Evolutionary conservation across 2,888 invertebrate genomes (phyloP).

Genomic region (Mantis religiosa): DNA sequence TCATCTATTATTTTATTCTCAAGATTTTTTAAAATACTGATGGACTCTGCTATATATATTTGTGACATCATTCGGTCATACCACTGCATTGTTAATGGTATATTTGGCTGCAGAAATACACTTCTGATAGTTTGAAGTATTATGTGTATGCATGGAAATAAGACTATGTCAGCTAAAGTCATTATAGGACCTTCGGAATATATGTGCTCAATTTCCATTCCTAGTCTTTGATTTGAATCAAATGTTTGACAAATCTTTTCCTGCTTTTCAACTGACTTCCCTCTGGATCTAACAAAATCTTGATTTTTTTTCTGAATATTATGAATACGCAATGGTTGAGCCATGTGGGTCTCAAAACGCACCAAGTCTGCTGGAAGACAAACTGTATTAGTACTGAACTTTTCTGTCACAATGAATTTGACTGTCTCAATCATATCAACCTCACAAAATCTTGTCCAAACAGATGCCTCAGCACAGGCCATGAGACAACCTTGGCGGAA

Average conservation of each 20-base stretch:
- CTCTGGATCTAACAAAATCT: constrained; percentile 48
- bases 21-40: constrained; percentile 26
- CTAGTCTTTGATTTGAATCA: not conserved
- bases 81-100: constrained; percentile 66
- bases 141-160: constrained; percentile 66
- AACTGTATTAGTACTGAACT: constrained; percentile 35
- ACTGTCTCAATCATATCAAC: constrained; percentile 64
- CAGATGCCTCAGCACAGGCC: constrained; percentile 77
- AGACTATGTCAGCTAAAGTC: constrained; percentile 77
- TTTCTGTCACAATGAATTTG: constrained; percentile 34
- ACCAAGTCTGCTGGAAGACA: constrained; percentile 65
- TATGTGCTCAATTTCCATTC: constrained; percentile 54
- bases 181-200: constrained; percentile 81
- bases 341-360: constrained; percentile 79
- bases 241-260: not conserved
- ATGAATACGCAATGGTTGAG: constrained; percentile 77
- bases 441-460: constrained; percentile 93
- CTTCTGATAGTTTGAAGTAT: constrained; percentile 50
- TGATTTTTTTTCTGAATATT: constrained; percentile 75
- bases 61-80: constrained; percentile 45
- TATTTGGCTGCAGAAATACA: constrained; percentile 41
- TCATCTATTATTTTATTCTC: constrained; percentile 25
- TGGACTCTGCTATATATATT: constrained; percentile 33
- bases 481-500: constrained; percentile 76
- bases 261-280: not conserved